Percentiles rank a stretch among this genome's conserved stretches.
phyloP scores from a whole-genome alignment of 2,888 invertebrate genomes.

The Drepana falcataria region DNA sequence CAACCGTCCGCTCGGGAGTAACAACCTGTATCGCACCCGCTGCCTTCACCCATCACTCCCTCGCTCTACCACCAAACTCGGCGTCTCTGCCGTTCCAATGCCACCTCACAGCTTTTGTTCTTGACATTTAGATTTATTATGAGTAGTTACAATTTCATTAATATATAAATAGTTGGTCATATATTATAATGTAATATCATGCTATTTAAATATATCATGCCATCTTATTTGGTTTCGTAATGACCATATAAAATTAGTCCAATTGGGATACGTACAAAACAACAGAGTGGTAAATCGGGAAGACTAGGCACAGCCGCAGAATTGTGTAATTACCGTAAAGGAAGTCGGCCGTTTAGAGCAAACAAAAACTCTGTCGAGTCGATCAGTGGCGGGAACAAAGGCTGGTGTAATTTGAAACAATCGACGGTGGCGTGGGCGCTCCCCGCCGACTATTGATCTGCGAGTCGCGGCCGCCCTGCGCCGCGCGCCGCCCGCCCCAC shows the following conservation, averaged over 20 bases:
- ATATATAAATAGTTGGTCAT: too few relatives aligned
- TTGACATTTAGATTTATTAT: too few relatives aligned
- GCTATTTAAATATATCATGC: too few relatives aligned
- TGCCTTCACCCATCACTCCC: conserved; percentile 16
- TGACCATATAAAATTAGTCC: too few relatives aligned
- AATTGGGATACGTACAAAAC: conserved; percentile 1
- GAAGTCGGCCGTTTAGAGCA: conserved; percentile 70
- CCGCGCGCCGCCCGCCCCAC: conserved; percentile 29
- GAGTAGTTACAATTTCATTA: too few relatives aligned
- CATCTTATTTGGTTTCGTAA: too few relatives aligned
- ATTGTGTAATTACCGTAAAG: conserved; percentile 75
- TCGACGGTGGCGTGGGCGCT: conserved; percentile 69
- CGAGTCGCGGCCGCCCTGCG: conserved; percentile 49
- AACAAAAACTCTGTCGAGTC: conserved; percentile 73
- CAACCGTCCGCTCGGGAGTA: conserved; percentile 70
- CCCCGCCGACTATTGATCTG: conserved; percentile 77
- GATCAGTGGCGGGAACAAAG: conserved; percentile 76
- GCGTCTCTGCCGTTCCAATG: not conserved
- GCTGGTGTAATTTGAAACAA: conserved; percentile 77
- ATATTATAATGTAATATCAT: too few relatives aligned
- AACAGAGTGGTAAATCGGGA: conserved; percentile 43
- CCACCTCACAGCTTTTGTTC: too few relatives aligned
- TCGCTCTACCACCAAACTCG: not conserved
- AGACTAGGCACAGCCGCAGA: conserved; percentile 58
- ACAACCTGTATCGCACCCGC: conserved; percentile 59